Base-by-base conservation (phyloP, 1,140 invertebrate species). In the Drosophila bifasciata region DNA sequence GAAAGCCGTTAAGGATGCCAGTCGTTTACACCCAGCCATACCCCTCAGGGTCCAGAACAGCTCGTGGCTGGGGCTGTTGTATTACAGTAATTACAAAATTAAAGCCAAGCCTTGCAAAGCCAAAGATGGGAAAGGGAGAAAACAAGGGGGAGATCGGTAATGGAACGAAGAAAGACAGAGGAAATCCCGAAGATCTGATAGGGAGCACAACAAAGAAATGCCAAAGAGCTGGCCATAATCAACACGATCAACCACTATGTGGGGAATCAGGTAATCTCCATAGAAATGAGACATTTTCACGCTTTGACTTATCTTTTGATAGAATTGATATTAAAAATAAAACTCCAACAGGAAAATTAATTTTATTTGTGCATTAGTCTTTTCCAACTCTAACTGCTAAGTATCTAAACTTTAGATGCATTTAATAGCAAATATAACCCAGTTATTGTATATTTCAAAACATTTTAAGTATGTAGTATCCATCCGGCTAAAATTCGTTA, bases 51-150 rank as follows among this genome's bases (percentile, higher is more conserved):
- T 44, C 43, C 46, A 53, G 32, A 13, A 66, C 43, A 40, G 57
- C 70, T 79, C 72, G 48, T 69, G n/a, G n/a, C n/a, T n/a, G 72
- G 80, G 67, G 50, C n/a, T 70, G 61, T 25, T 80, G 75, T 86
- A 84, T 84, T 86, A 84, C 69, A 81, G 76, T 81, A 84, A 84
- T 84, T 84, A 86, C 81, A 80, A 80, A 84, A 85, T 84, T 84
- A 84, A 83, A 58, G 51, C 59, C 59, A 62, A 55, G 58, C 59
- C 60, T 68, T 23, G 40, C 23, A 25, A 23, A 21, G 52, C 23
- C 19, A 15, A n/a, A 25, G n/a, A 55, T 39, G 40, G 8, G 23
- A 17, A 17, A 17, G 21, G 17, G 17, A 6, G 25, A 19, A 15
- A 40, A 28, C 5, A 40, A 40, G 21, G 23, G 15, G 32, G n/a